phyloP scores from a whole-genome alignment of 2,797 vertebrate species.

The Merluccius polli region DNA sequence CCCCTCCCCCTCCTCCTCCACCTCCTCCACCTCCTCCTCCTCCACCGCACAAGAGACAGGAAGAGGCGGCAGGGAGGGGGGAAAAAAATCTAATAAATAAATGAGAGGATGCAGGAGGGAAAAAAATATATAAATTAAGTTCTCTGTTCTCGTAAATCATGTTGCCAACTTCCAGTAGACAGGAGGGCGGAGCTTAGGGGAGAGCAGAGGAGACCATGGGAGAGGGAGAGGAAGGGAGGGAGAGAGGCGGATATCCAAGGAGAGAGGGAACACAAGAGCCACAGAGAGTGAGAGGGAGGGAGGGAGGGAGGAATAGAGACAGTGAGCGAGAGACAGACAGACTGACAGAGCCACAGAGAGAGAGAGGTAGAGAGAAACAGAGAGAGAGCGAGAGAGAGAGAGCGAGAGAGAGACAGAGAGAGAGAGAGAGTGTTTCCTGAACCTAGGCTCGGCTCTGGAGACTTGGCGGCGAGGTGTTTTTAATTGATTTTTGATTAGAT shows the following conservation, averaged over 20 bases:
- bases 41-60: conserved; percentile 73
- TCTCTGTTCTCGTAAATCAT: conserved; percentile 86
- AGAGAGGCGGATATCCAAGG: conserved; percentile 3
- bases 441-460: conserved; percentile 72
- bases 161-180: conserved; percentile 85
- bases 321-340: conserved; percentile 2
- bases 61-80: conserved; percentile 74
- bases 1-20: too few relatives aligned
- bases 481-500: conserved; percentile 87
- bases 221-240: conserved; percentile 37
- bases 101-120: conserved; percentile 82
- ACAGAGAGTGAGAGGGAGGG: conserved; percentile 46
- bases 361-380: conserved; percentile 38
- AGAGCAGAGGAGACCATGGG: conserved; percentile 47
- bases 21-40: too few relatives aligned
- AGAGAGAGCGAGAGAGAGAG: conserved; percentile 23
- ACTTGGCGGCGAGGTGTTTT: conserved; percentile 81
- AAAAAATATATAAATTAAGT: conserved; percentile 85
- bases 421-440: conserved; percentile 74
- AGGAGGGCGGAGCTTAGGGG: conserved; percentile 75
- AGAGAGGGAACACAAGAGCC: conserved; percentile 18
- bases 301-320: conserved; percentile 28
- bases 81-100: conserved; percentile 82
- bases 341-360: conserved; percentile 31
- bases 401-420: conserved; percentile 10